Conservation (phyloP, 2,113 vertebrate species). For the Calyptommatus sinebrachiatus region DNA sequence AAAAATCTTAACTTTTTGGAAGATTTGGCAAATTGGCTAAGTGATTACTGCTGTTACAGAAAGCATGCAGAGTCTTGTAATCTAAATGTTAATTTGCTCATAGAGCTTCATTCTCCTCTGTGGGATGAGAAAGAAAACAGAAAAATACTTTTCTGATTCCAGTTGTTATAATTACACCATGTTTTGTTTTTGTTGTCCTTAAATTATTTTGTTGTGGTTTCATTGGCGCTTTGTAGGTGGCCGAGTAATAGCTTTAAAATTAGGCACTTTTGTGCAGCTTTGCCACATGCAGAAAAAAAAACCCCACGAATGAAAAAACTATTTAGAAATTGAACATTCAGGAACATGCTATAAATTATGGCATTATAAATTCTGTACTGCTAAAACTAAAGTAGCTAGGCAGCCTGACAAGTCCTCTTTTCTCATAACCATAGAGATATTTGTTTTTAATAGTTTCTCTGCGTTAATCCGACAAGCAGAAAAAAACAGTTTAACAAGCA, state of each 20-base stretch:
- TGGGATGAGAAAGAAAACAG: conserved; percentile 30
- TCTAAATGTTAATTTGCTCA: conserved; percentile 10
- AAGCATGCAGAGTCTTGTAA: conserved; percentile 10
- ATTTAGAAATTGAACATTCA: conserved; percentile 18
- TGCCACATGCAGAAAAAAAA: neutral
- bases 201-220: conserved; percentile 39
- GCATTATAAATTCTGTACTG: conserved; percentile 39
- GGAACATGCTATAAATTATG: conserved; percentile 12
- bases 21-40: conserved; percentile 26
- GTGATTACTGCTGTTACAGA: conserved; percentile 21
- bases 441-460: conserved; percentile 13
- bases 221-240: neutral
- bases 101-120: conserved; percentile 16
- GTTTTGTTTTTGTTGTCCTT: conserved; percentile 45
- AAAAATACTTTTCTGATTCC: conserved; percentile 28
- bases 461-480: conserved; percentile 19
- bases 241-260: conserved; percentile 12
- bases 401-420: conserved; percentile 39
- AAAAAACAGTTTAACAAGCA: conserved; percentile 49
- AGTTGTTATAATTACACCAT: conserved; percentile 14
- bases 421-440: conserved; percentile 30
- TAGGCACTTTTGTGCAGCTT: neutral
- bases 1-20: conserved; percentile 15
- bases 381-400: conserved; percentile 22
- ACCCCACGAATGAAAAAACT: neutral